A percentile compares a stretch with the other conserved stretches of the same genome.
phyloP scores from a whole-genome alignment of 2,888 invertebrate genomes.

The Hyposoter didymator region DNA sequence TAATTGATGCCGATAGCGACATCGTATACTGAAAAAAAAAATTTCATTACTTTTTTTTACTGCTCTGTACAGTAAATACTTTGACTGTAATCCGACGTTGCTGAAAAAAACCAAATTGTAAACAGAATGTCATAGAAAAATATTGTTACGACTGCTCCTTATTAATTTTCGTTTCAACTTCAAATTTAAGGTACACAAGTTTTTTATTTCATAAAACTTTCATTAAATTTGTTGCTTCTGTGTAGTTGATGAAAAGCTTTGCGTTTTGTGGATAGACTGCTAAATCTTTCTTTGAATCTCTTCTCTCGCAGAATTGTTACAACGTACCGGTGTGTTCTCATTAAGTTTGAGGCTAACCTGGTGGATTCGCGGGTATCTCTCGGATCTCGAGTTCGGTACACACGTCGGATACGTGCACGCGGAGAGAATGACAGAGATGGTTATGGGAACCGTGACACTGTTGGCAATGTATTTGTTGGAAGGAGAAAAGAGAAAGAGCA shows the following conservation, averaged over 20 bases:
- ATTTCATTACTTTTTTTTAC: background rate
- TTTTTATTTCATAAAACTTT: too few relatives aligned
- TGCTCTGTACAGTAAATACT: background rate
- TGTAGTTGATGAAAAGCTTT: background rate
- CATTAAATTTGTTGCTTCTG: background rate
- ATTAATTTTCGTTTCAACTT: background rate
- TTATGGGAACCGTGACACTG: constrained; percentile 60
- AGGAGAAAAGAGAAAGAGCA: constrained; percentile 14
- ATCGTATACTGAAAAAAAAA: background rate
- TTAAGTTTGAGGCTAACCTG: constrained; percentile 16
- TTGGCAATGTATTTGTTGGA: constrained; percentile 11
- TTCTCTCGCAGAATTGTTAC: background rate
- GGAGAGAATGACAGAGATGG: constrained; percentile 56
- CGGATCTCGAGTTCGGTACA: constrained; percentile 27
- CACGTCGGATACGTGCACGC: constrained; percentile 50
- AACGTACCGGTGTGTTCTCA: background rate
- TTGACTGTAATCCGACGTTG: background rate
- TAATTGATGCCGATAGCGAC: constrained; percentile 4
- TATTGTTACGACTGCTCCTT: background rate
- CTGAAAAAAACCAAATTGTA: background rate
- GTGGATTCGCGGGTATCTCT: constrained; percentile 11
- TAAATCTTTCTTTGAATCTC: background rate
- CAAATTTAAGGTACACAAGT: background rate
- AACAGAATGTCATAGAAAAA: background rate
- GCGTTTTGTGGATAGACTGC: background rate